Percentiles rank a stretch among this genome's conserved stretches.
Conservation (phyloP, 2,888 invertebrate genomes). For the Hirtodrosophila duncani region DNA sequence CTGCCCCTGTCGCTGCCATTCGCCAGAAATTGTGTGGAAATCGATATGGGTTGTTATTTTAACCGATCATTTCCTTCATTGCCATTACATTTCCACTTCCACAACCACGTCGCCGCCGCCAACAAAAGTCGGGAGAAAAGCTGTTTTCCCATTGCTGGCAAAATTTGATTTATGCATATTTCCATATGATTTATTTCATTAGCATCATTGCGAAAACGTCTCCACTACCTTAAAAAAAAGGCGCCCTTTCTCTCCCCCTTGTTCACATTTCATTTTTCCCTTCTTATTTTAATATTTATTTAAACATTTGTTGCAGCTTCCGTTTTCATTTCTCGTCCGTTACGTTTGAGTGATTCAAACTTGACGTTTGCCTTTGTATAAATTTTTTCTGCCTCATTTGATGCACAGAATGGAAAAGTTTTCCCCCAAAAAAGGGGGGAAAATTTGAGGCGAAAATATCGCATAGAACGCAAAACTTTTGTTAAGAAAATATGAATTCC, state of each 20-base stretch:
- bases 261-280: conserved; percentile 33
- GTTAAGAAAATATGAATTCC: conserved; percentile 71
- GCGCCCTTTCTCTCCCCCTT: neutral
- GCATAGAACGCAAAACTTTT: conserved; percentile 64
- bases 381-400: conserved; percentile 71
- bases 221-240: neutral
- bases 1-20: conserved; percentile 16
- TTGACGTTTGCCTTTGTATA: conserved; percentile 73
- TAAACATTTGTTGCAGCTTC: conserved; percentile 72
- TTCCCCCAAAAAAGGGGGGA: conserved; percentile 14
- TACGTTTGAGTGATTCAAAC: conserved; percentile 71
- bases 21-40: conserved; percentile 64
- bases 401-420: conserved; percentile 68
- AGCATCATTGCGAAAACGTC: conserved; percentile 48
- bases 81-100: conserved; percentile 38
- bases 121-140: neutral
- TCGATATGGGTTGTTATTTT: conserved; percentile 72
- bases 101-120: conserved; percentile 10
- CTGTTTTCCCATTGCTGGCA: conserved; percentile 26
- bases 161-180: conserved; percentile 71
- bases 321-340: conserved; percentile 70
- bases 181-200: conserved; percentile 72
- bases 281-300: conserved; percentile 63
- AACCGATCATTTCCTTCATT: conserved; percentile 70
- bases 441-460: conserved; percentile 44